phyloP scores from a whole-genome alignment of 2,888 invertebrate genomes.

The Athalia circularis region DNA sequence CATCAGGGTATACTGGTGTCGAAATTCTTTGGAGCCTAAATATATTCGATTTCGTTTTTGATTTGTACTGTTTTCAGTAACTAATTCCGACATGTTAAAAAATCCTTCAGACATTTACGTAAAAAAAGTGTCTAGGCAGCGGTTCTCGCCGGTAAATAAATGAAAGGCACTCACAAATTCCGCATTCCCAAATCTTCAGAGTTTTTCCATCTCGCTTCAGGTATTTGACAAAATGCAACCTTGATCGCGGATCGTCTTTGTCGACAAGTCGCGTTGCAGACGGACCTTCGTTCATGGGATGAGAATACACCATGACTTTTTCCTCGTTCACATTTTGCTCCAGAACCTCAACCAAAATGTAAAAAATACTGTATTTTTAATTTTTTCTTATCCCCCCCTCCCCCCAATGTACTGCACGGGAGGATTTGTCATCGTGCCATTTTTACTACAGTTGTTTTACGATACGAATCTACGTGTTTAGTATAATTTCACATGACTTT shows the following conservation, averaged over 20 bases:
- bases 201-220: slow-evolving; percentile 82
- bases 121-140: not conserved
- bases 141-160: not conserved
- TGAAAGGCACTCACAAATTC: slow-evolving; percentile 79
- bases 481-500: too few relatives aligned
- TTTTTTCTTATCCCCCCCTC: too few relatives aligned
- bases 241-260: slow-evolving; percentile 78
- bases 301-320: slow-evolving; percentile 56
- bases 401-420: too few relatives aligned
- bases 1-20: slow-evolving; percentile 86
- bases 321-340: slow-evolving; percentile 60
- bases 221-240: slow-evolving; percentile 81
- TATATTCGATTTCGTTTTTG: not conserved
- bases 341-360: slow-evolving; percentile 54
- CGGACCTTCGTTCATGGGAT: slow-evolving; percentile 52
- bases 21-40: slow-evolving; percentile 83
- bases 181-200: slow-evolving; percentile 84
- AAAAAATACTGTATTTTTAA: not conserved
- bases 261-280: slow-evolving; percentile 72
- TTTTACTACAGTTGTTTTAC: too few relatives aligned
- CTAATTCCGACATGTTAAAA: too few relatives aligned
- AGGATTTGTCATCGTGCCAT: too few relatives aligned
- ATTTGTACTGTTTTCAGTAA: too few relatives aligned
- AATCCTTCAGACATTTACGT: too few relatives aligned
- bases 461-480: too few relatives aligned